Evolutionary conservation across 2,113 vertebrate species (phyloP).

Genomic region (Etia nguti): DNA sequence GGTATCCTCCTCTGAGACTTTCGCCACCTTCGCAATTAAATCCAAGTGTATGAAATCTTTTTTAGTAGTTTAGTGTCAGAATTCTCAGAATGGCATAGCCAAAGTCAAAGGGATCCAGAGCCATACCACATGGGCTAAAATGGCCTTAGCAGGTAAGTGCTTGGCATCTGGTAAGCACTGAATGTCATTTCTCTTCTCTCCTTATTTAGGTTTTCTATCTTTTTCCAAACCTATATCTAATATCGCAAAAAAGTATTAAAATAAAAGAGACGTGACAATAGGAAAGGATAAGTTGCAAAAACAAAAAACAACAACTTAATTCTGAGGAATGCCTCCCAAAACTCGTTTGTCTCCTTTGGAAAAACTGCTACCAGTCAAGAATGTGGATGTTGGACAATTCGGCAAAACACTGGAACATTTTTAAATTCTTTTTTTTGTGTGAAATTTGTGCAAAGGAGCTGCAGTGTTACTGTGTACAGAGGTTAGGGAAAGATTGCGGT

Average conservation of each 20-base stretch:
- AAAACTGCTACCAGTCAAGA: neutral
- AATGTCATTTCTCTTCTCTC: neutral
- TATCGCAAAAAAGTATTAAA: neutral
- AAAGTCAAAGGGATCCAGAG: neutral
- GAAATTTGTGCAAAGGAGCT: neutral
- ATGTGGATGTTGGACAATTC: neutral
- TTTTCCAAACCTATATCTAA: neutral
- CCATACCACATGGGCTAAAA: neutral
- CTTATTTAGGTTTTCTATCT: neutral
- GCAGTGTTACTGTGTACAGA: neutral
- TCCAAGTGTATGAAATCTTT: neutral
- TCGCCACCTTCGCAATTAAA: neutral
- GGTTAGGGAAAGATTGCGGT: neutral
- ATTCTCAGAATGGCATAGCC: neutral
- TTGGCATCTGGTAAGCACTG: neutral
- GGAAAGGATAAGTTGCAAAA: neutral
- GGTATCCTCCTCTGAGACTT: neutral
- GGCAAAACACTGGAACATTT: neutral
- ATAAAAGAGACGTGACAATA: neutral
- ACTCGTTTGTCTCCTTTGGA: neutral
- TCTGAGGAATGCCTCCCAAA: neutral
- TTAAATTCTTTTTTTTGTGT: neutral
- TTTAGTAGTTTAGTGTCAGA: neutral
- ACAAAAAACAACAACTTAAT: rapidly evolving
- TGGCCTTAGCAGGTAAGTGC: neutral